Conservation (phyloP, 1,140 invertebrate genomes). For the Trachelipus rathkii region DNA sequence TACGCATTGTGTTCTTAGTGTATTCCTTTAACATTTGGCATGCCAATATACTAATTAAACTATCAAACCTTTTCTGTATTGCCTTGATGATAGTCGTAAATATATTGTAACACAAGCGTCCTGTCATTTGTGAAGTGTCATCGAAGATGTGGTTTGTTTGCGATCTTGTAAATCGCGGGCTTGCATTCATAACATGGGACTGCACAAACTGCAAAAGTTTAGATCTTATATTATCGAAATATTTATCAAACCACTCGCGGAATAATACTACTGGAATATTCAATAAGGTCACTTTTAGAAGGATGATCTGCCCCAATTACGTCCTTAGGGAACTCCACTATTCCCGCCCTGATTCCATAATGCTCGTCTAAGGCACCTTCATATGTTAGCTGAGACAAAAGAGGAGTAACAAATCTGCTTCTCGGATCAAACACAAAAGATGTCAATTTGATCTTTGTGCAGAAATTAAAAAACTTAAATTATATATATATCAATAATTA, state of each 20-base stretch:
- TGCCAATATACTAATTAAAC: constrained; percentile 14
- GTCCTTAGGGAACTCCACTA: constrained; percentile 63
- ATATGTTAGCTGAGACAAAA: constrained; percentile 88
- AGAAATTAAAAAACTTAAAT: too few relatives aligned
- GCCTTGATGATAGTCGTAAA: constrained; percentile 16
- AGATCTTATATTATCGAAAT: constrained; percentile 21
- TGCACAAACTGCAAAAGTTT: constrained; percentile 26
- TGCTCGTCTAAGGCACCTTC: constrained; percentile 84
- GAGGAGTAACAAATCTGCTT: constrained; percentile 74
- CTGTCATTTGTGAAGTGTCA: constrained; percentile 28
- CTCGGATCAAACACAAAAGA: constrained; percentile 62
- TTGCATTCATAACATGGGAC: constrained; percentile 5
- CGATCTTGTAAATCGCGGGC: constrained; percentile 21
- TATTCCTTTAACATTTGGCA: constrained; percentile 29
- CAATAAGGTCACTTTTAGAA: constrained; percentile 19
- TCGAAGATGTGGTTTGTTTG: constrained; percentile 12
- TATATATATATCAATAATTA: too few relatives aligned
- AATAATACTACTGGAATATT: constrained; percentile 5
- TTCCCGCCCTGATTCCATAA: constrained; percentile 74
- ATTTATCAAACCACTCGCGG: too few relatives aligned
- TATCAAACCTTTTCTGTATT: constrained; percentile 26
- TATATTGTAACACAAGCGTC: constrained; percentile 16
- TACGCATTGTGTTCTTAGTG: constrained; percentile 14
- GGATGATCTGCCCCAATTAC: constrained; percentile 50
- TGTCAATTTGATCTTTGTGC: constrained; percentile 48